Percentiles rank a stretch among this genome's conserved stretches.
phyloP scores from a whole-genome alignment of 2,113 vertebrate genomes.

The Ageneiosus marmoratus region DNA sequence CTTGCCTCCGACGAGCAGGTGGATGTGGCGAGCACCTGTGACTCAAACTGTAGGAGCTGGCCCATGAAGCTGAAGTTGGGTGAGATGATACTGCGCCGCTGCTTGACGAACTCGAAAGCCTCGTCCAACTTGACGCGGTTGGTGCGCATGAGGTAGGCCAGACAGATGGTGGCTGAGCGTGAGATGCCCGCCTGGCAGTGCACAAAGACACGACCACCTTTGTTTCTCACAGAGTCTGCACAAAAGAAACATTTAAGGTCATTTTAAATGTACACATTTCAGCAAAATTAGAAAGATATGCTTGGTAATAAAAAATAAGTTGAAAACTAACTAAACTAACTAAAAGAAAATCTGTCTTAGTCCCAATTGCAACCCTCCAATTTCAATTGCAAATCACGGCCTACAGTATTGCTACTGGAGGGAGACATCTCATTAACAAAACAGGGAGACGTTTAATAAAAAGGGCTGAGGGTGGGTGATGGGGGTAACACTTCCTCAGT shows the following conservation, averaged over 20 bases:
- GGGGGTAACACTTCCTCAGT: slow-evolving; percentile 61
- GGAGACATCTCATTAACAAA: slow-evolving; percentile 61
- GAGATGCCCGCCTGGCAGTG: slow-evolving; percentile 98
- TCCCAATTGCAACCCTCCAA: slow-evolving; percentile 36
- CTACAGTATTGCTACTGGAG: slow-evolving; percentile 39
- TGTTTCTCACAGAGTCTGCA: slow-evolving; percentile 89
- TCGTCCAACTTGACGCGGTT: slow-evolving; percentile 96
- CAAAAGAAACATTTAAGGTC: slow-evolving; percentile 45
- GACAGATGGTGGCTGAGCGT: slow-evolving; percentile 95
- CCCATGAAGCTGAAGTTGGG: slow-evolving; percentile 99
- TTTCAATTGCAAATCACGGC: slow-evolving; percentile 65
- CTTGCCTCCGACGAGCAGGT: slow-evolving; percentile 88
- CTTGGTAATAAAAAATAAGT: neutral
- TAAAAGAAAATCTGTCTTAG: slow-evolving; percentile 31
- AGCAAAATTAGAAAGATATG: neutral
- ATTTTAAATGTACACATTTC: slow-evolving; percentile 37
- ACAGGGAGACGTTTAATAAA: slow-evolving; percentile 68
- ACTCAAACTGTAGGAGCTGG: slow-evolving; percentile 96
- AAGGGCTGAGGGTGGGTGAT: slow-evolving; percentile 55
- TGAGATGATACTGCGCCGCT: slow-evolving; percentile 96
- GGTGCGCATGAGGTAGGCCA: slow-evolving; percentile 98
- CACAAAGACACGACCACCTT: slow-evolving; percentile 93
- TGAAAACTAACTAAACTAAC: no score
- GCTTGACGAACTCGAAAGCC: slow-evolving; percentile 98
- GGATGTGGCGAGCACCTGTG: slow-evolving; percentile 92